Conservation (phyloP, 2,113 vertebrate species). For the Macaca nemestrina region DNA sequence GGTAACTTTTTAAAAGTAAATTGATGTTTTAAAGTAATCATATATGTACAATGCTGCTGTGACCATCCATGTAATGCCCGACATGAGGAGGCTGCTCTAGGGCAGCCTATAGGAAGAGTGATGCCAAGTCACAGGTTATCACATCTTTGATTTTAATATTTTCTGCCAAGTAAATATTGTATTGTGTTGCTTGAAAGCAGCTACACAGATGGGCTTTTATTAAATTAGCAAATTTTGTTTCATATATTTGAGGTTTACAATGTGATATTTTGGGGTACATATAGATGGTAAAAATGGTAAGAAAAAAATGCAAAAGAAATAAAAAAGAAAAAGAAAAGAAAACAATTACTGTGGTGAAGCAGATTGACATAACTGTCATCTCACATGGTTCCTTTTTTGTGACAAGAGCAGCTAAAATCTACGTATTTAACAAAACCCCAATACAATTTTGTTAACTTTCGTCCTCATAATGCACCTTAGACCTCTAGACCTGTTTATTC, state of each 20-base stretch:
- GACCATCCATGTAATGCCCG: accelerated
- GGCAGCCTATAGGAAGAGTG: not conserved
- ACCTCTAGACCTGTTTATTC: not conserved
- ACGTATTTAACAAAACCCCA: not conserved
- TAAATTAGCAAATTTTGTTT: not conserved
- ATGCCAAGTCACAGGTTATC: not conserved
- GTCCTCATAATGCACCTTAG: not conserved
- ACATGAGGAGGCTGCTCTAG: accelerated
- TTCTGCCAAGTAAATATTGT: not conserved
- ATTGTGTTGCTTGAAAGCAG: not conserved
- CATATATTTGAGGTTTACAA: not conserved
- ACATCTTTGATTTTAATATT: not conserved
- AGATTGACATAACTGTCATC: not conserved
- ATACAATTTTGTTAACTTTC: not conserved
- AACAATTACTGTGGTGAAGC: not conserved
- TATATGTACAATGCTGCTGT: too few relatives aligned
- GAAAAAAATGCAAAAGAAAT: not conserved
- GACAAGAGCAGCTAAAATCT: not conserved
- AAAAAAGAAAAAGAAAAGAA: not conserved
- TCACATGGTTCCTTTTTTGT: not conserved
- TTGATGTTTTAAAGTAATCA: not conserved
- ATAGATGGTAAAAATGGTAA: not conserved
- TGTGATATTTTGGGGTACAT: too few relatives aligned
- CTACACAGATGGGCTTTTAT: not conserved
- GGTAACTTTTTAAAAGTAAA: not conserved